Conservation (phyloP, 2,797 vertebrate species). For the Lycodopsis pacificus region DNA sequence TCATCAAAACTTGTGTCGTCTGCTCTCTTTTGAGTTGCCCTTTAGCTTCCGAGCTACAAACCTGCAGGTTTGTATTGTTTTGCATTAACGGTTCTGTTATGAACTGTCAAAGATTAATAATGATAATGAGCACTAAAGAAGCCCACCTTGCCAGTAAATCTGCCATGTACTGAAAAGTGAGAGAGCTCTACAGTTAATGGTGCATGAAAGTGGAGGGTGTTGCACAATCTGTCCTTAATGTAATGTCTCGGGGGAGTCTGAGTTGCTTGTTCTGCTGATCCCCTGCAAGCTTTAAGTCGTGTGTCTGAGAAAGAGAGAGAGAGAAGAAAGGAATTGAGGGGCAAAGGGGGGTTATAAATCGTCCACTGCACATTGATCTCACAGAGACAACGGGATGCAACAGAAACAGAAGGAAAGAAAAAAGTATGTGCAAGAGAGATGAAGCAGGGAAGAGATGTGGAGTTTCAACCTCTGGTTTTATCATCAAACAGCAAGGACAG, state of each 20-base stretch:
- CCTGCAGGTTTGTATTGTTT: background rate
- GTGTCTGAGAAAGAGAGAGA: slow-evolving; percentile 14
- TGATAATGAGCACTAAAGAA: background rate
- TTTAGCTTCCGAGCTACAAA: background rate
- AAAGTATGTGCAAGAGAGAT: background rate
- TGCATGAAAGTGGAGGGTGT: slow-evolving; percentile 40
- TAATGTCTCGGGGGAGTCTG: slow-evolving; percentile 9
- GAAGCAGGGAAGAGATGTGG: slow-evolving; percentile 9
- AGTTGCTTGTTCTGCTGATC: slow-evolving; percentile 35
- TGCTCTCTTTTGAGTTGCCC: background rate
- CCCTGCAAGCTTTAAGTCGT: slow-evolving; percentile 20
- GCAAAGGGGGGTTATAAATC: background rate
- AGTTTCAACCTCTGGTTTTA: slow-evolving; percentile 50
- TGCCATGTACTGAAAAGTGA: background rate
- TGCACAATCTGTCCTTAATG: slow-evolving; percentile 32
- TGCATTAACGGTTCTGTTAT: background rate
- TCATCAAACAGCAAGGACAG: slow-evolving; percentile 45
- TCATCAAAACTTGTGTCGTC: background rate
- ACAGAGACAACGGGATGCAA: slow-evolving; percentile 19
- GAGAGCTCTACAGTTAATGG: slow-evolving; percentile 19
- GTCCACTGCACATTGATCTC: slow-evolving; percentile 11
- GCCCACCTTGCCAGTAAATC: background rate
- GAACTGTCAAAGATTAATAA: slow-evolving; percentile 2
- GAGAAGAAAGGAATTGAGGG: background rate
- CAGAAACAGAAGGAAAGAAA: background rate